Percentiles rank a stretch among this genome's conserved stretches.
Conservation (phyloP, 2,797 vertebrate species). For the Coendou prehensilis region DNA sequence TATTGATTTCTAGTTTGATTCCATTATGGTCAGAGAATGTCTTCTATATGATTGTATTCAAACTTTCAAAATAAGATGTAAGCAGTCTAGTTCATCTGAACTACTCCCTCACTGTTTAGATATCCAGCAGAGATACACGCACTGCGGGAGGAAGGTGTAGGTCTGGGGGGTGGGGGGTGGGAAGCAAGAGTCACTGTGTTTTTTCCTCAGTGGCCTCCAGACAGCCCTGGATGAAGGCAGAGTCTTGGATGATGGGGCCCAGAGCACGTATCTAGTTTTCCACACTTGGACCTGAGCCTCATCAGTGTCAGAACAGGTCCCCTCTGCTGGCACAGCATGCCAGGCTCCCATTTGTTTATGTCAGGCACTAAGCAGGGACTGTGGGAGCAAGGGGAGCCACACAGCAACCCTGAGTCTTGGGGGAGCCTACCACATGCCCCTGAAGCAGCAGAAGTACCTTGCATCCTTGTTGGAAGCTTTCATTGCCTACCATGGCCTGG, state of each 20-base stretch:
- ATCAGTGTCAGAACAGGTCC: background rate
- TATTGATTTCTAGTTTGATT: background rate
- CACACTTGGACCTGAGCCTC: background rate
- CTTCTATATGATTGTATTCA: background rate
- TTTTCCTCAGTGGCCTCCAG: background rate
- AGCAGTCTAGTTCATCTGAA: background rate
- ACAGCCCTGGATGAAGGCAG: background rate
- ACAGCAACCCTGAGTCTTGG: no score
- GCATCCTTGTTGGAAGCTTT: background rate
- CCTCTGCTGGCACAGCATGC: background rate
- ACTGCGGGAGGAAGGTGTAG: background rate
- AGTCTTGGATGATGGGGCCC: background rate
- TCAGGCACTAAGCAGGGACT: background rate
- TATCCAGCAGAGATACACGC: background rate
- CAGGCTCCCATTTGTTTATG: background rate
- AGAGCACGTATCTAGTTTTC: background rate
- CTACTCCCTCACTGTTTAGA: background rate
- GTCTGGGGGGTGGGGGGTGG: no score
- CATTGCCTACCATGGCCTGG: background rate
- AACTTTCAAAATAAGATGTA: background rate
- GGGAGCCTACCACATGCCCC: background rate
- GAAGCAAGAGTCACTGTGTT: no score
- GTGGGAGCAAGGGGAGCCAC: no score
- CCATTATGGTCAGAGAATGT: background rate
- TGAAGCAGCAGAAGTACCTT: background rate